Percentiles rank a stretch among this genome's conserved stretches.
phyloP scores from a whole-genome alignment of 1,140 invertebrate species.

The Sesamia nonagrioides region DNA sequence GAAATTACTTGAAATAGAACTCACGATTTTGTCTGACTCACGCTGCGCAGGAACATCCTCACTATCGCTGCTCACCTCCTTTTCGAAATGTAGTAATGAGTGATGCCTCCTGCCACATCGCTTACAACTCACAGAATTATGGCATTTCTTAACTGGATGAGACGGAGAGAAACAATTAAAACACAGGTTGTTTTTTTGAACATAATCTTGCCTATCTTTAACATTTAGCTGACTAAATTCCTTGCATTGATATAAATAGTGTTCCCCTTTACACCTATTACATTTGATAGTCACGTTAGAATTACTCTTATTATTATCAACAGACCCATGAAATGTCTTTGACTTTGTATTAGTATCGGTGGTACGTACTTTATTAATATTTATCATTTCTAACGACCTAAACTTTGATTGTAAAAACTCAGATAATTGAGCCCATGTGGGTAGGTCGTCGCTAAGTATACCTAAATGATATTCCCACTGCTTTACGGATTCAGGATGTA shows the following conservation, averaged over 20 bases:
- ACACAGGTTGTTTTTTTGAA: too few relatives aligned
- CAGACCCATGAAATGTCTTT: background rate
- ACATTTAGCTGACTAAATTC: slow-evolving; percentile 2
- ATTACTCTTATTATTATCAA: background rate
- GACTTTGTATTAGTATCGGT: background rate
- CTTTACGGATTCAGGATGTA: slow-evolving; percentile 27
- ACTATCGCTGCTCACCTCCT: background rate
- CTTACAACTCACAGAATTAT: too few relatives aligned
- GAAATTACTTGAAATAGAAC: slow-evolving; percentile 12
- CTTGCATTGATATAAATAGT: slow-evolving; percentile 49
- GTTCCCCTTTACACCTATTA: slow-evolving; percentile 44
- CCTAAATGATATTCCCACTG: slow-evolving; percentile 39
- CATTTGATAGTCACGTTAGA: slow-evolving; percentile 19
- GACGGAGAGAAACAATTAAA: too few relatives aligned
- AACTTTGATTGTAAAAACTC: slow-evolving; percentile 53
- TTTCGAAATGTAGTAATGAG: background rate
- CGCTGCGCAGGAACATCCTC: background rate
- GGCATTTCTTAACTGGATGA: too few relatives aligned
- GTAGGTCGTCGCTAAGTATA: background rate
- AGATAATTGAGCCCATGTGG: slow-evolving; percentile 47
- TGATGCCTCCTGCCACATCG: too few relatives aligned
- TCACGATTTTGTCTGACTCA: background rate
- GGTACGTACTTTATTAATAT: background rate
- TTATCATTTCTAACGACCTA: slow-evolving; percentile 55
- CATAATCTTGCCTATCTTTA: slow-evolving; percentile 3